Percentiles rank a stretch among this genome's conserved stretches.
phyloP scores from a whole-genome alignment of 1,140 invertebrate genomes.

The Cydia pomonella region DNA sequence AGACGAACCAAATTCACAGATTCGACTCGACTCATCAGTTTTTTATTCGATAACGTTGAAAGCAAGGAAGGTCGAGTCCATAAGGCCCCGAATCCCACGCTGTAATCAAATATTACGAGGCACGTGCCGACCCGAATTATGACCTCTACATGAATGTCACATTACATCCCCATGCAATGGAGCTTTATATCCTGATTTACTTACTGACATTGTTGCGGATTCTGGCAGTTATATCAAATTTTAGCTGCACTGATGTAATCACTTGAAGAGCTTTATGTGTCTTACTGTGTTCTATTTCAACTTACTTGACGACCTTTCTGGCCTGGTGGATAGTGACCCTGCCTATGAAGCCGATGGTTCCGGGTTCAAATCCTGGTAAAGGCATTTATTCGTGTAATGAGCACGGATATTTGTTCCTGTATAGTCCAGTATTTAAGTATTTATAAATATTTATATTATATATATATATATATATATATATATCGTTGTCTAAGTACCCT shows the following conservation, averaged over 20 bases:
- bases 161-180: slow-evolving; percentile 4
- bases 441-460: too few relatives aligned
- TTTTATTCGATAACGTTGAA: slow-evolving; percentile 36
- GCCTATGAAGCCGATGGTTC: too few relatives aligned
- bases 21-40: slow-evolving; percentile 11
- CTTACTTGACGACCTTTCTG: too few relatives aligned
- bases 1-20: too few relatives aligned
- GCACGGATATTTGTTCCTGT: too few relatives aligned
- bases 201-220: not conserved
- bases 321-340: too few relatives aligned
- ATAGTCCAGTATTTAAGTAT: too few relatives aligned
- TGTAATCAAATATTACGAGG: slow-evolving; percentile 6
- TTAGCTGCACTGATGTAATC: not conserved
- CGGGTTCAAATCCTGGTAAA: too few relatives aligned
- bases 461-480: too few relatives aligned
- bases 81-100: not conserved
- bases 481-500: too few relatives aligned
- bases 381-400: too few relatives aligned
- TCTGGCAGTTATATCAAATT: not conserved
- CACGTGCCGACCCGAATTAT: not conserved
- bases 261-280: not conserved
- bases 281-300: too few relatives aligned
- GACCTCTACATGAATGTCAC: slow-evolving; percentile 16
- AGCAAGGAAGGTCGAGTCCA: slow-evolving; percentile 26
- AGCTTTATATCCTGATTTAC: not conserved